Conservation (phyloP, 1,140 invertebrate species). For the Diorhabda elongata region DNA sequence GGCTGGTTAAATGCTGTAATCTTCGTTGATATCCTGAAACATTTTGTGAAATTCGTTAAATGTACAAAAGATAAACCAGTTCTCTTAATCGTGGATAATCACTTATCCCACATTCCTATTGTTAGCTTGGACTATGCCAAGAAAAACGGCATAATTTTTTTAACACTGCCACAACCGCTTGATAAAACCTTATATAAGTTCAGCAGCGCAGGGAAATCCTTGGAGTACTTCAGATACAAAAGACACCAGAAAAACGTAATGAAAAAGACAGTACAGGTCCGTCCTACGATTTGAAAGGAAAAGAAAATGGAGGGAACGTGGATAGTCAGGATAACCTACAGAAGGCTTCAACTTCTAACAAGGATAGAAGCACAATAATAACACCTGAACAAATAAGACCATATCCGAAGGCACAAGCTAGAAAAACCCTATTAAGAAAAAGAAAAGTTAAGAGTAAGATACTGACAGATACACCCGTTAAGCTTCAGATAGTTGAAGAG, state of each 20-base stretch:
- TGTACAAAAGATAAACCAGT: no score
- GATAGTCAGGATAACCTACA: no score
- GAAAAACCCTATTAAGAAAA: neutral
- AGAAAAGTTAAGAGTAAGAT: neutral
- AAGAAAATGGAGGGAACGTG: no score
- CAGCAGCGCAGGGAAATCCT: neutral
- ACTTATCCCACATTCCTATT: no score
- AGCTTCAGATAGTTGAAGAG: neutral
- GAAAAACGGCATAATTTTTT: no score
- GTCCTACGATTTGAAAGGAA: no score
- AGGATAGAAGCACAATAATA: neutral
- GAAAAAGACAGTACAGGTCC: neutral
- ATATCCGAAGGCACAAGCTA: neutral
- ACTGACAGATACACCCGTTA: no score
- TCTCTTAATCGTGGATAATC: no score
- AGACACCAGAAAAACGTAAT: neutral
- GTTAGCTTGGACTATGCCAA: no score
- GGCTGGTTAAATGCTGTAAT: conserved; percentile 12
- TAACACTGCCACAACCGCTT: no score
- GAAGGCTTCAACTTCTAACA: neutral
- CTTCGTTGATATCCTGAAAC: conserved; percentile 8
- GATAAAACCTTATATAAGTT: no score
- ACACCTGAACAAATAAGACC: neutral
- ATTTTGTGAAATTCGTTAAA: conserved; percentile 9
- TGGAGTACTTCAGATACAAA: no score